Conservation (phyloP, 2,113 vertebrate genomes). For the Perca flavescens region DNA sequence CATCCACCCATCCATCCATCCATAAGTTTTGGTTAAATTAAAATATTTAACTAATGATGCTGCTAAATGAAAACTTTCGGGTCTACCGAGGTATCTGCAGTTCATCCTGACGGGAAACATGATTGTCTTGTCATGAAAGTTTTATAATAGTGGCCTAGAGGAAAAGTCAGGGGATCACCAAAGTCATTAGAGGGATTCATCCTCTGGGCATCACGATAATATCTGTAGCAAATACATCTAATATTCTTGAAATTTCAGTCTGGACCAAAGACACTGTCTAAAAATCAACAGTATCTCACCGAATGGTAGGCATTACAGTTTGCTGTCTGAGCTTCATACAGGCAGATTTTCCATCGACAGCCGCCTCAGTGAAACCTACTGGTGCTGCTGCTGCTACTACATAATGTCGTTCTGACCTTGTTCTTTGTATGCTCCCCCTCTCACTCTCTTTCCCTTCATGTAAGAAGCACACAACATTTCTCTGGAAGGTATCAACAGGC, state of each 20-base stretch:
- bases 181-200: no score
- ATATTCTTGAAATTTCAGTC: no score
- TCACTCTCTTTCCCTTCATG: neutral
- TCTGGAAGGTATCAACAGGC: neutral
- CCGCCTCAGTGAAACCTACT: neutral
- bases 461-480: neutral
- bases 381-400: neutral
- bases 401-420: conserved; percentile 13
- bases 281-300: neutral
- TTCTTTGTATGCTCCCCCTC: neutral
- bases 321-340: neutral
- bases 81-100: no score
- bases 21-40: no score
- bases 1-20: no score
- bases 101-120: no score
- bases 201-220: no score
- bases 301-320: neutral
- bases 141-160: no score
- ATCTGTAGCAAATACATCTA: no score
- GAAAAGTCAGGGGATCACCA: no score
- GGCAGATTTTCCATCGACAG: neutral
- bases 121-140: no score
- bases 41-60: neutral
- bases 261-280: no score
- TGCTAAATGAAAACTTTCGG: neutral